These are phyloP conservation scores for Chelonia mydas DNA, from an alignment of 2,797 vertebrate genomes.

Conservation along the genomic window DNA sequence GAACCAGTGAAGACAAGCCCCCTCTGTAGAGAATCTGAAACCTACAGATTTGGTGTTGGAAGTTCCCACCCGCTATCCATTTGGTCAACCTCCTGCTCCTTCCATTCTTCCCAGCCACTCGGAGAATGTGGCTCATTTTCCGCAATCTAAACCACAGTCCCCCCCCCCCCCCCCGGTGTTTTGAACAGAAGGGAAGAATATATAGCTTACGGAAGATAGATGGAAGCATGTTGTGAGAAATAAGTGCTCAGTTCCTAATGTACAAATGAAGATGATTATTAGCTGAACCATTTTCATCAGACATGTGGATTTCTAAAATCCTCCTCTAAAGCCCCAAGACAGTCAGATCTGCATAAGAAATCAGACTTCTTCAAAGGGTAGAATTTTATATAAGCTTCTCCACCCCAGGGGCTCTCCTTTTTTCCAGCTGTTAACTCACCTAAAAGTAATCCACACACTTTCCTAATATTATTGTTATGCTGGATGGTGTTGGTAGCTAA, in stretches of 20 bases:
- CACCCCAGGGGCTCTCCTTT: not conserved
- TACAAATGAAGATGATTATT: not conserved
- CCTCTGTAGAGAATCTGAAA: not conserved
- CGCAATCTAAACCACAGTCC: rapidly evolving
- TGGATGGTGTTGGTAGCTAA: not conserved
- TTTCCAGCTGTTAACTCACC: not conserved
- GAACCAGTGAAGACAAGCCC: rapidly evolving
- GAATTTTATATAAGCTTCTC: not conserved
- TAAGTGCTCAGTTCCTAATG: not conserved
- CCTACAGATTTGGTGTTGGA: not conserved
- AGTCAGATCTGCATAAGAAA: not conserved
- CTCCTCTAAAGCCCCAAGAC: not conserved
- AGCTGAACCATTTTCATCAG: not conserved
- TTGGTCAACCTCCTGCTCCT: rapidly evolving
- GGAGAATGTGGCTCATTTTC: not conserved
- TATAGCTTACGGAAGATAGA: not conserved
- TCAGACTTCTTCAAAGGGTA: not conserved
- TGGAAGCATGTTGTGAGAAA: not conserved
- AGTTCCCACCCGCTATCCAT: not conserved
- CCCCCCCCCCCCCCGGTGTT: not conserved
- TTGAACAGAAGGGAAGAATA: not conserved
- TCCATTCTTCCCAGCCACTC: not conserved
- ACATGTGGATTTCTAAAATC: not conserved
- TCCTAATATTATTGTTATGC: not conserved
- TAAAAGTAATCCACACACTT: not conserved